Evolutionary conservation across 2,113 vertebrate genomes (phyloP).

Genomic region (Bos indicus): DNA sequence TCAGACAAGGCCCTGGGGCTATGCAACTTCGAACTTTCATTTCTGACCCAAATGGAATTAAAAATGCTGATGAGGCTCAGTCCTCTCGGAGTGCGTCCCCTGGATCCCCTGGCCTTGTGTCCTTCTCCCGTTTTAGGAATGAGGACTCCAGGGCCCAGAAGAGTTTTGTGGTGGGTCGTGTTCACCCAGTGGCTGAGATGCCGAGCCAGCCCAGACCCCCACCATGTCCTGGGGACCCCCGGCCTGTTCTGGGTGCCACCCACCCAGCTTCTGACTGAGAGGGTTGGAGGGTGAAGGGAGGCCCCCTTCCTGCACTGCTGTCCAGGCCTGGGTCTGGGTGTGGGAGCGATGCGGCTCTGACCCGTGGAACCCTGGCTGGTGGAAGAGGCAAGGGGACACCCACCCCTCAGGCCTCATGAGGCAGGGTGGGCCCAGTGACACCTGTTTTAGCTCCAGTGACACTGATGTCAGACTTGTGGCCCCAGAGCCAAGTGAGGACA

Average conservation of each 20-base stretch:
- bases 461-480: background rate
- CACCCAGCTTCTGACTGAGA: background rate
- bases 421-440: accelerated
- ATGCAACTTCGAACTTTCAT: background rate
- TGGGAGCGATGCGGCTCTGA: background rate
- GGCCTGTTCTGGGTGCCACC: accelerated
- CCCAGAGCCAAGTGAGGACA: background rate
- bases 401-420: too few relatives aligned
- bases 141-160: background rate
- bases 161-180: accelerated
- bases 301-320: background rate
- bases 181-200: background rate
- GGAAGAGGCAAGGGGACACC: background rate
- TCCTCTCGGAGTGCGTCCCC: accelerated
- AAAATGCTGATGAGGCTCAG: accelerated
- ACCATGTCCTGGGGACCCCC: accelerated
- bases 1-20: background rate
- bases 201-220: accelerated
- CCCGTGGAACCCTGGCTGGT: background rate
- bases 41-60: background rate
- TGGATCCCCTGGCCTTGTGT: accelerated
- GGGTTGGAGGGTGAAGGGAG: accelerated
- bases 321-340: background rate
- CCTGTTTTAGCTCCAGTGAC: background rate
- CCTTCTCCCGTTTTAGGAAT: accelerated